Base-by-base conservation (phyloP, 2,113 vertebrate genomes). In the Corythornis cristatus region DNA sequence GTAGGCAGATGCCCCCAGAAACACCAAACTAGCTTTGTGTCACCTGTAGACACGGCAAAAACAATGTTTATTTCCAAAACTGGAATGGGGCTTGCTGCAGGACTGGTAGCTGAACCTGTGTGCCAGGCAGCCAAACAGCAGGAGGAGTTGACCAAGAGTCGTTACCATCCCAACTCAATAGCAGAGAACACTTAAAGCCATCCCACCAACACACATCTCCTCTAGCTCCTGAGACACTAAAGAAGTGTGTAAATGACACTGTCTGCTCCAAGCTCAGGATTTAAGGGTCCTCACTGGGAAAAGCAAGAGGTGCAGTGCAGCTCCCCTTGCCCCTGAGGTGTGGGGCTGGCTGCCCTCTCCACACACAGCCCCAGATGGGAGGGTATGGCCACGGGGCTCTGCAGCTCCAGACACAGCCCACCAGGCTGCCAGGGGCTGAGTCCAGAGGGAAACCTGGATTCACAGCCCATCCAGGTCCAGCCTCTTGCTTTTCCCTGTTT, bases 301-400 rank as follows among this genome's bases (percentile, higher is more conserved):
- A 15, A 64, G n/a, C 1, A 6, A 10, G 43, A 29, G 48, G n/a
- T 15, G 45, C 45, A 46, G 45, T 19, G n/a, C 56, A 11, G 45
- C 40, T 16, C 16, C 31, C 16, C 25, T 21, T 5, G 40, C 54
- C 10, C 3, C 2, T 6, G 31, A 31, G 77, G n/a, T 9, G 48
- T 50, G 48, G 22, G 18, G 46, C 22, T 23, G 40, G 58, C 58
- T 13, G 22, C 81, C 25, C 16, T 3, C 21, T 26, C 42, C 3
- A 28, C 3, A 21, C 50, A 3, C 70, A 17, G 33, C 82, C 28
- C 60, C 6, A 5, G 22, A 3, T 4, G 0, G 13, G 18, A 20
- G 42, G 33, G 43, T 5, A 28, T 33, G 14, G 5, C 23, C 51
- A 7, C 0, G 0, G 21, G 72, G 14, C 15, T n/a, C 19, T 5